A percentile compares a stretch with the other conserved stretches of the same genome.
These are phyloP conservation scores for Drosophila siamana DNA, from an alignment of 2,888 invertebrate species.

Conservation along the genomic window DNA sequence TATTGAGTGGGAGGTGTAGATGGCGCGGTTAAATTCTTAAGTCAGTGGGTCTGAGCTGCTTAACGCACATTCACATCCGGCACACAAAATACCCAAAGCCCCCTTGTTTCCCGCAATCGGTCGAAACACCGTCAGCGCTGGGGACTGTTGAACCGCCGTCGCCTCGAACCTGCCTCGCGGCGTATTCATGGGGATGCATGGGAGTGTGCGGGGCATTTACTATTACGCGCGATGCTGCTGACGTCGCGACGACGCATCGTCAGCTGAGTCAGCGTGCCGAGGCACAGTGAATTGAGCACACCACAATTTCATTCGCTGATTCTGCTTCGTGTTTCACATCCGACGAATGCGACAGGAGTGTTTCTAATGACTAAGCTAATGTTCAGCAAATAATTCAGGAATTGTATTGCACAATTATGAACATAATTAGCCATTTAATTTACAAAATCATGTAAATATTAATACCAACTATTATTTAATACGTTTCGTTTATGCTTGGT, in stretches of 20 bases:
- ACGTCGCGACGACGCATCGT: constrained; percentile 20
- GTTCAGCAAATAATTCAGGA: not conserved
- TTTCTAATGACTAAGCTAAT: not conserved
- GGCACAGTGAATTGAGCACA: constrained; percentile 47
- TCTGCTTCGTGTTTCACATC: constrained; percentile 36
- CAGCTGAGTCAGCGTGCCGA: constrained; percentile 66
- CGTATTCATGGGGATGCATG: constrained; percentile 26
- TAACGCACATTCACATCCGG: constrained; percentile 63
- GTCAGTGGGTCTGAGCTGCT: constrained; percentile 49
- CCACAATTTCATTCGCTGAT: constrained; percentile 44
- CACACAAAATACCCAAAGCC: constrained; percentile 54
- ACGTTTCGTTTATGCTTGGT: too few species aligned
- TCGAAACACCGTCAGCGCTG: constrained; percentile 60
- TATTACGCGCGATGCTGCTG: constrained; percentile 19
- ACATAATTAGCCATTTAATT: too few species aligned
- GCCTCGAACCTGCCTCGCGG: constrained; percentile 64
- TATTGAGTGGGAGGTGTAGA: constrained; percentile 1
- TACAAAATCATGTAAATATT: too few species aligned
- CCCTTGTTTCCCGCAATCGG: constrained; percentile 24
- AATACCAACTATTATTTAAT: too few species aligned
- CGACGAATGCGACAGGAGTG: constrained; percentile 43
- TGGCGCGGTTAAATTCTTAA: too few species aligned
- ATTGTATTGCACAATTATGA: too few species aligned
- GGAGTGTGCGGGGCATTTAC: constrained; percentile 37
- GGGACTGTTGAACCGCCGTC: constrained; percentile 49